phyloP scores from a whole-genome alignment of 2,113 vertebrate genomes.

The Electrona antarctica region DNA sequence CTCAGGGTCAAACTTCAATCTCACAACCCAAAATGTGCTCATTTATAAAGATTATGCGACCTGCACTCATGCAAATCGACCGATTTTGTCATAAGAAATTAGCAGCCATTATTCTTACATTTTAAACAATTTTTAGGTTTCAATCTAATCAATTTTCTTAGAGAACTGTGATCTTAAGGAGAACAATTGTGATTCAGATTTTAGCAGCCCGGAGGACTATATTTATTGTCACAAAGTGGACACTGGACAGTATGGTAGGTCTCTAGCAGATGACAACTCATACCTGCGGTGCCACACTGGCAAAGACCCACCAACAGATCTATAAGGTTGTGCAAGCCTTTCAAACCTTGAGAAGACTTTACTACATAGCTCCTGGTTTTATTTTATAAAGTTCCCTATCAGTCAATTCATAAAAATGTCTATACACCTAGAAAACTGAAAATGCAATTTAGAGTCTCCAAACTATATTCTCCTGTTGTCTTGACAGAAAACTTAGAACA shows the following conservation, averaged over 20 bases:
- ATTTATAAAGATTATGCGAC: too few relatives aligned
- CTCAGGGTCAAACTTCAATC: too few relatives aligned
- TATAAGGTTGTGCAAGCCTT: background rate
- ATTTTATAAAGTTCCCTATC: conserved; percentile 2
- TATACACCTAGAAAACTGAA: conserved; percentile 17
- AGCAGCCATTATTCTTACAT: too few relatives aligned
- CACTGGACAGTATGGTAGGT: too few relatives aligned
- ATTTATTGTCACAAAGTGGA: background rate
- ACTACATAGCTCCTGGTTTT: background rate
- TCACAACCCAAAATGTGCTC: too few relatives aligned
- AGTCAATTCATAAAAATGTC: background rate
- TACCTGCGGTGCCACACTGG: conserved; percentile 2
- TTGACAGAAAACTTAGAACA: background rate
- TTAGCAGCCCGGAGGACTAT: too few relatives aligned
- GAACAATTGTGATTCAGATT: too few relatives aligned
- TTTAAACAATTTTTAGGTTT: too few relatives aligned
- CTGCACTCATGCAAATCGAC: too few relatives aligned
- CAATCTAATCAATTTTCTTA: too few relatives aligned
- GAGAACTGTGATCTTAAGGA: too few relatives aligned
- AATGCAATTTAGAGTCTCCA: background rate
- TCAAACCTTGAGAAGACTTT: background rate
- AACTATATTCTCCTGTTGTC: background rate
- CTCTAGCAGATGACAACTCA: background rate
- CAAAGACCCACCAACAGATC: conserved; percentile 10
- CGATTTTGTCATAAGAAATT: too few relatives aligned